Evolutionary conservation across 2,888 invertebrate genomes (phyloP), one percentile per base, ranked within the genome.

Genomic region (Himalopsyche japonica): DNA sequence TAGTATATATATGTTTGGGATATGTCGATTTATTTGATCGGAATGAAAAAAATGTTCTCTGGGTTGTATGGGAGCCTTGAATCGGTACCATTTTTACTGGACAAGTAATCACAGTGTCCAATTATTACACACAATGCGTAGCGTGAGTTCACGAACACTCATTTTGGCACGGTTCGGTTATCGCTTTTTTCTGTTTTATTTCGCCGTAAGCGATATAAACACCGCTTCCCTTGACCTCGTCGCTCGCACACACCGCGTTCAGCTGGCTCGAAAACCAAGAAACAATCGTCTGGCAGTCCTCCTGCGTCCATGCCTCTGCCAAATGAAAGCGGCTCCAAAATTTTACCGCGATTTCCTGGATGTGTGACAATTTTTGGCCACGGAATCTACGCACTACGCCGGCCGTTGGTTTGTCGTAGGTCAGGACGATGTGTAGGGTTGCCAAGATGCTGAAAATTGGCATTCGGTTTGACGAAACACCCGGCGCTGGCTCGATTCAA

Each of bases 351-450:
- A 47, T 82, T 84, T 82, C 76, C 84, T 84, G 84, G 84, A 84
- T 86, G 84, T 81, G 84, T 85, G 85, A 82, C 86, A 86, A 86
- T 82, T 84, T 83, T 85, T 84, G 70, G 30, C 79, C 76, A 57
- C 32, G 78, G 20, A 77, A 48, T 37, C 79, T 30, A 83, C 84
- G 84, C 84, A 82, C 76, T 34, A 34, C 24, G 24, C 70, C 4
- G 43, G 37, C 81, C 70, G 70, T 27, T 70, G 70, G 84, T 43
- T 83, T 85, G 83, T 48, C 79, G 81, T 85, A 85, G 85, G 85
- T 85, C 85, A 81, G 79, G 79, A 27, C 27, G 70, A 77, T 64
- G 10, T 47, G 20, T 32, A 79, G 64, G 43, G 32, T 30, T 79
- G 81, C 30, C 43, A 34, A 79, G 27, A 3, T 34, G 49, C 20